These are phyloP conservation scores for Belonocnema kinseyi DNA, from an alignment of 1,140 invertebrate genomes.

Conservation along the genomic window DNA sequence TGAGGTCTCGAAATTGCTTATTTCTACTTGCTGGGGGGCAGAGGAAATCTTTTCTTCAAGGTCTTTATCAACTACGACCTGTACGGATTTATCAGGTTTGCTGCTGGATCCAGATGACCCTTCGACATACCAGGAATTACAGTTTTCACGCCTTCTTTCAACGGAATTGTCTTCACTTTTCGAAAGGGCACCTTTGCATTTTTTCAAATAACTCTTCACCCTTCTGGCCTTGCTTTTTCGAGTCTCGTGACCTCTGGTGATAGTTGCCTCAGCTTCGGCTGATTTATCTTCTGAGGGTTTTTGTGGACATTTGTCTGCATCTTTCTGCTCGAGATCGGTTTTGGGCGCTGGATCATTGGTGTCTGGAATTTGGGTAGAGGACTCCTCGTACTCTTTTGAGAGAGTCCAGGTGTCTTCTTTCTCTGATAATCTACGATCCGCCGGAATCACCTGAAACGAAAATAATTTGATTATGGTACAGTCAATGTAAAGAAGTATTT, in stretches of 20 bases:
- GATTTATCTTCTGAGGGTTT: conserved; percentile 44
- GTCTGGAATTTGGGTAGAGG: conserved; percentile 18
- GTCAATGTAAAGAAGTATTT: no score
- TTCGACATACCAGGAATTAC: conserved; percentile 71
- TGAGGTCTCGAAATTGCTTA: conserved; percentile 9
- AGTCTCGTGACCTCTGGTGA: conserved; percentile 65
- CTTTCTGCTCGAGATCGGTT: conserved; percentile 40
- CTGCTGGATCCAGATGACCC: conserved; percentile 41
- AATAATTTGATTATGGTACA: not conserved
- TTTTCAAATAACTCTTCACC: conserved; percentile 74
- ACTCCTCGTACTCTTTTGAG: conserved; percentile 48
- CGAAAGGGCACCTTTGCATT: conserved; percentile 72
- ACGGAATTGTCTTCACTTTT: conserved; percentile 62
- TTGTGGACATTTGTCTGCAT: conserved; percentile 42
- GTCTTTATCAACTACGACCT: conserved; percentile 16
- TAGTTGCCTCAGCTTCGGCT: conserved; percentile 44
- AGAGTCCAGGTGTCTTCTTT: conserved; percentile 70
- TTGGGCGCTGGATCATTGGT: conserved; percentile 43
- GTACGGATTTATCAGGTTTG: not conserved
- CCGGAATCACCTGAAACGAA: conserved; percentile 69
- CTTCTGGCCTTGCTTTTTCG: conserved; percentile 72
- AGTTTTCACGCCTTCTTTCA: conserved; percentile 61
- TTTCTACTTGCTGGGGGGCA: not conserved
- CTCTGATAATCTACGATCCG: conserved; percentile 63
- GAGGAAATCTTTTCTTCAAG: not conserved